These are phyloP conservation scores for Athene noctua DNA, from an alignment of 2,113 vertebrate genomes.

Conservation along the genomic window DNA sequence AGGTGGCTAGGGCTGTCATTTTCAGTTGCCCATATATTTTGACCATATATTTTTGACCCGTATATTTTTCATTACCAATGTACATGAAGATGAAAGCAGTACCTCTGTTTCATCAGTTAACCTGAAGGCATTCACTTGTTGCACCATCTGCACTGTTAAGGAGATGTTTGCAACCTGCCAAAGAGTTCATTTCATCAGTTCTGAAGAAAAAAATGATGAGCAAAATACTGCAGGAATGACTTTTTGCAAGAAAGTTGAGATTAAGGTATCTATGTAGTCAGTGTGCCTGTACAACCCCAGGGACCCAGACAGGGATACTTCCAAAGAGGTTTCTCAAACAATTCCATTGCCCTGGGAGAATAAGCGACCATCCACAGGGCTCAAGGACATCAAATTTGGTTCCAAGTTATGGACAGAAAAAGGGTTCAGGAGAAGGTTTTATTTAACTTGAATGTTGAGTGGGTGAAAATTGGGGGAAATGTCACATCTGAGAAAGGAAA, in stretches of 20 bases:
- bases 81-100: constrained; percentile 5
- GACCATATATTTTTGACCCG: neutral
- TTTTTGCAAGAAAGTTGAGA: neutral
- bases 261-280: neutral
- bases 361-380: neutral
- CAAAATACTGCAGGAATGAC: neutral
- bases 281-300: neutral
- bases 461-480: neutral
- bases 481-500: neutral
- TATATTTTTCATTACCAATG: neutral
- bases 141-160: constrained; percentile 25
- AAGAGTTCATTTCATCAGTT: neutral
- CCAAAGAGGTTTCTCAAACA: neutral
- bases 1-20: neutral
- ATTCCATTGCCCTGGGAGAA: neutral
- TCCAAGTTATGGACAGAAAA: neutral
- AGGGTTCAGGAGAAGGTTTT: neutral
- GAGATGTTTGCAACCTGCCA: constrained; percentile 21
- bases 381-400: neutral
- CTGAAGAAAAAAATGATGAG: neutral
- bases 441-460: neutral
- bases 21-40: neutral
- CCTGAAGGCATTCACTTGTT: constrained; percentile 22
- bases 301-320: neutral
- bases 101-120: constrained; percentile 22